Evolutionary conservation across 2,797 vertebrate genomes (phyloP), one percentile per base, ranked within the genome.

Genomic region (Ambastaia sidthimunki): DNA sequence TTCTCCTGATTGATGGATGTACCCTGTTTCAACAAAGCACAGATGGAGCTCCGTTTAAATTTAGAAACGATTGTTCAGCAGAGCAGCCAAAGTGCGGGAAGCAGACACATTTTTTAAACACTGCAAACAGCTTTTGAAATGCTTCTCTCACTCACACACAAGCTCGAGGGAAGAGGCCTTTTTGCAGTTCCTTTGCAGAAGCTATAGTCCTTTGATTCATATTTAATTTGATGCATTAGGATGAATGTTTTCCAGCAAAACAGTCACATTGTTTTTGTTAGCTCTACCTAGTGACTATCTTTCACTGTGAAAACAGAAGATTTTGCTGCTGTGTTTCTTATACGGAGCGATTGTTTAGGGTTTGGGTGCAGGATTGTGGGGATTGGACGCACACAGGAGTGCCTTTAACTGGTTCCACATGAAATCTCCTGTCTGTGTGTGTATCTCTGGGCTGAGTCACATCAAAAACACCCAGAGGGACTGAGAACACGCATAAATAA

Each of bases 31-130:
- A 72, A 73, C 78, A 73, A 80, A 74, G 47, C 68, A 68, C 71
- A 78, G 71, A 77, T 68, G 71, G 75, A 78, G 34, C 44, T 52
- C 31, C 19, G 15, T 28, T 82, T 83, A 80, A 81, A 86, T 86
- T 77, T 74, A 85, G 71, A 85, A 82, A 23, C 4, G 78, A 83
- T 82, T 78, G 82, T 76, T 37, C 83, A 73, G 86, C 84, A 85
- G 60, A 80, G 78, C 59, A 73, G 59, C 62, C 50, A 67, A 80
- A 34, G 70, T 80, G 69, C 70, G 44, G 76, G 60, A 80, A 80
- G 69, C 78, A 80, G 60, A 21, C 78, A 72, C 50, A 62, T 80
- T 34, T 57, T 44, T 54, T 78, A 78, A 78, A 71, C 28, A 71
- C 41, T 0, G 67, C 19, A 44, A 54, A 71, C 41, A 37, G 55